Evolutionary conservation across 2,888 invertebrate species (phyloP).

Genomic region (Cabera pusaria): DNA sequence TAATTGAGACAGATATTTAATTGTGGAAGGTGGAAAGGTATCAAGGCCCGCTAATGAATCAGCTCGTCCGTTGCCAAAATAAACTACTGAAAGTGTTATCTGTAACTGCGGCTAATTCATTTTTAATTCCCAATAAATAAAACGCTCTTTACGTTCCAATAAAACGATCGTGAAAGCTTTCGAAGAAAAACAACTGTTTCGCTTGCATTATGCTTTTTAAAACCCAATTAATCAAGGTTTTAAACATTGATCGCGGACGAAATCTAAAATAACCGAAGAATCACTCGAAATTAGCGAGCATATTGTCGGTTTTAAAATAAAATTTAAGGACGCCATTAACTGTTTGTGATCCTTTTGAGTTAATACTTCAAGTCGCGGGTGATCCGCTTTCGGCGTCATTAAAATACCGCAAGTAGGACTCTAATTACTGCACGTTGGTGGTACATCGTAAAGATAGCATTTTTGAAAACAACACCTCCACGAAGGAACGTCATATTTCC

Average conservation of each 20-base stretch:
- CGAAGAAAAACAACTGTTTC: slow-evolving; percentile 54
- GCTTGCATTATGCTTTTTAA: slow-evolving; percentile 63
- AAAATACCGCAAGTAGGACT: slow-evolving; percentile 63
- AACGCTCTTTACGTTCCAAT: slow-evolving; percentile 64
- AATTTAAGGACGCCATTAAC: slow-evolving; percentile 73
- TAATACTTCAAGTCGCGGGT: slow-evolving; percentile 60
- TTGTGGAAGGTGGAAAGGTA: slow-evolving; percentile 12
- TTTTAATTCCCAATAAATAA: slow-evolving; percentile 68
- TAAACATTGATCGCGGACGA: slow-evolving; percentile 43
- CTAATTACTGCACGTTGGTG: slow-evolving; percentile 2
- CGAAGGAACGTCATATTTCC: slow-evolving; percentile 34
- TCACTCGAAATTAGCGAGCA: slow-evolving; percentile 39
- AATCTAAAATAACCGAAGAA: slow-evolving; percentile 55
- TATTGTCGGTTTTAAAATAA: slow-evolving; percentile 74
- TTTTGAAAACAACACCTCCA: slow-evolving; percentile 43
- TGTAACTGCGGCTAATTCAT: slow-evolving; percentile 41
- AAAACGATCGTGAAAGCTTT: slow-evolving; percentile 49
- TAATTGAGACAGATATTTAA: slow-evolving; percentile 20
- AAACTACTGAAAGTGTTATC: slow-evolving; percentile 20
- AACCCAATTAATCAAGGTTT: slow-evolving; percentile 59
- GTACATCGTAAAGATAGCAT: slow-evolving; percentile 33
- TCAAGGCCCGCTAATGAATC: slow-evolving; percentile 26
- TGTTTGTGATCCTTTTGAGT: slow-evolving; percentile 68
- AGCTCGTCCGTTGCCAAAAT: slow-evolving; percentile 22
- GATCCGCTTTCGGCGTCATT: slow-evolving; percentile 60